phyloP scores from a whole-genome alignment of 2,888 invertebrate genomes.

The Caenorhabditis zanzibari region DNA sequence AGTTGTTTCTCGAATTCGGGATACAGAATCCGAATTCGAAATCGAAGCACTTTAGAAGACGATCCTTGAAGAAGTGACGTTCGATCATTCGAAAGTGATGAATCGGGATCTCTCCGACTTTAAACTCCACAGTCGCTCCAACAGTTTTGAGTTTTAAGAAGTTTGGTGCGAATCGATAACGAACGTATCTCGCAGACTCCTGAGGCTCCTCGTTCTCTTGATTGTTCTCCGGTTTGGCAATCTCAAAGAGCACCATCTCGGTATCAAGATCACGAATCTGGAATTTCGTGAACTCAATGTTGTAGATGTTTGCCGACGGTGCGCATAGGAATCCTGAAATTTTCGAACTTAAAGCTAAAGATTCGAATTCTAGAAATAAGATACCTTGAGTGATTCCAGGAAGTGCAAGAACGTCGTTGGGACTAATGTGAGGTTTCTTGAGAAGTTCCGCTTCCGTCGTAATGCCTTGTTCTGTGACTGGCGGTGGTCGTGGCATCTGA shows the following conservation, averaged over 20 bases:
- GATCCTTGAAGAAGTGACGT: conserved; percentile 92
- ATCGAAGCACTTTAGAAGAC: conserved; percentile 96
- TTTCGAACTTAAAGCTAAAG: background rate
- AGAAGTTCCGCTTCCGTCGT: conserved; percentile 63
- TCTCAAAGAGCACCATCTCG: conserved; percentile 94
- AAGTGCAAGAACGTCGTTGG: conserved; percentile 67
- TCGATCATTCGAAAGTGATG: conserved; percentile 98
- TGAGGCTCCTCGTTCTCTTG: conserved; percentile 78
- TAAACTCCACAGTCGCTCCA: conserved; percentile 99
- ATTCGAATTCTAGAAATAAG: background rate
- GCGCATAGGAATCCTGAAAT: conserved; percentile 91
- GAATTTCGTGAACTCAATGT: conserved; percentile 97
- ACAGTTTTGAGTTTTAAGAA: conserved; percentile 94
- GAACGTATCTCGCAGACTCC: conserved; percentile 96
- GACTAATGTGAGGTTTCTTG: conserved; percentile 59
- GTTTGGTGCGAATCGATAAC: conserved; percentile 98
- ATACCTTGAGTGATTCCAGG: conserved; percentile 66
- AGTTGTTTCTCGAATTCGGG: conserved; percentile 96
- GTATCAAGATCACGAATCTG: conserved; percentile 95
- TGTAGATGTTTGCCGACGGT: conserved; percentile 96
- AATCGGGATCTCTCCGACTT: conserved; percentile 93
- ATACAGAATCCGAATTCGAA: conserved; percentile 99
- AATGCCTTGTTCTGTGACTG: conserved; percentile 32
- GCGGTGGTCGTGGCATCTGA: conserved; percentile 55
- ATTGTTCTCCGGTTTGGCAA: conserved; percentile 88